Evolutionary conservation across 2,797 vertebrate species (phyloP), one percentile per base, ranked within the genome.

Genomic region (Pseudopleuronectes americanus): DNA sequence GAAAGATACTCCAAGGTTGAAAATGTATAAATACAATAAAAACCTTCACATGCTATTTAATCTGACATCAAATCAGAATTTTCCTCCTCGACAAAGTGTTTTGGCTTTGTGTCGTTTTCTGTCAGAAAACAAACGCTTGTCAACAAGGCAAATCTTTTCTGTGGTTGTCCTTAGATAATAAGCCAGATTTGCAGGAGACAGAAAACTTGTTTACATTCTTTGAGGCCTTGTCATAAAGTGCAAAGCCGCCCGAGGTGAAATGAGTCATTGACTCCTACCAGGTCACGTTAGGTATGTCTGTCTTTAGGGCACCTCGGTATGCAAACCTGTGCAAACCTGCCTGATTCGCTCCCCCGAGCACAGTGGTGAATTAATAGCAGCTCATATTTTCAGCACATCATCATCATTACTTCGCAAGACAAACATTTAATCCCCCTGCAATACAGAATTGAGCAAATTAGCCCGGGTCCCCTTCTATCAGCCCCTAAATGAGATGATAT

Each of bases 201-300:
- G 80, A 83, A 83, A 84, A 79, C 81, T 84, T 90, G 89, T 92
- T 93, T 90, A 87, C 84, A 91, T 93, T 93, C 85, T 87, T 87
- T 79, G 58, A 84, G 77, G 64, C 69, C 85, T 77, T 76, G 77
- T 90, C 86, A 86, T 79, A 88, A 79, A 89, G 83, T 74, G 76
- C 67, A 80, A 83, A 86, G 80, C 62, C 22, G 87, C 92, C 92
- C 31, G 65, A 83, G 89, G 92, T 84, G 62, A 84, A 85, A 77
- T 82, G 82, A 90, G 86, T 85, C 87, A 81, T 12, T 76, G 81
- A 80, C 77, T 84, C 76, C 79, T 64, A 69, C 73, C 68, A 53
- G 89, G 87, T 91, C 83, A 86, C 21, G 74, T 74, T 71, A 66
- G 79, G 83, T 79, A 85, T 67, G 76, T 76, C 73, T 77, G 80